Percentiles rank a stretch among this genome's conserved stretches.
Conservation (phyloP, 1,140 invertebrate genomes). For the Dendroctonus ponderosae region DNA sequence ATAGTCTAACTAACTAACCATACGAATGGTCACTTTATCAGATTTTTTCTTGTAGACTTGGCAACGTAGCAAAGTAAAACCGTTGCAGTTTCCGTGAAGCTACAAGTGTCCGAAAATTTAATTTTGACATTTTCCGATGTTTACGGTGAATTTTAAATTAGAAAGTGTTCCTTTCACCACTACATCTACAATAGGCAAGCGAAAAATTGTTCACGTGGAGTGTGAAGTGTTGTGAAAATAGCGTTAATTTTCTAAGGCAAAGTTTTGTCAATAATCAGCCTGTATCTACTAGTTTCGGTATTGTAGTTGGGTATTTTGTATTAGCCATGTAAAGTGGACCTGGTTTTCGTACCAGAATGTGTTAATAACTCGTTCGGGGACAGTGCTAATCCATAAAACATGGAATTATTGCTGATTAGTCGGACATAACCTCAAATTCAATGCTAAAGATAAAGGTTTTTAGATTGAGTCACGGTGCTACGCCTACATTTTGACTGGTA, state of each 20-base stretch:
- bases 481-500: too few relatives aligned
- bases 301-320: too few relatives aligned
- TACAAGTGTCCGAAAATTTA: conserved; percentile 35
- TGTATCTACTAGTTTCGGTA: too few relatives aligned
- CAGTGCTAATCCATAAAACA: conserved; percentile 6
- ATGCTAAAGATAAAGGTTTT: conserved; percentile 3
- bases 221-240: background rate
- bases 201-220: too few relatives aligned
- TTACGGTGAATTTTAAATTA: conserved; percentile 6
- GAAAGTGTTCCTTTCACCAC: background rate
- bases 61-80: conserved; percentile 19
- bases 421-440: conserved; percentile 26
- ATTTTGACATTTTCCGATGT: conserved; percentile 25
- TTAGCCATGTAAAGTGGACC: too few relatives aligned
- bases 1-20: too few relatives aligned
- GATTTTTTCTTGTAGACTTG: conserved; percentile 1
- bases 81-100: conserved; percentile 31
- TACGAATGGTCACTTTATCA: background rate
- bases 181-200: too few relatives aligned
- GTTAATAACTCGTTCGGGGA: too few relatives aligned
- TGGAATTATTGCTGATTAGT: conserved; percentile 4
- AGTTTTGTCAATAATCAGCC: background rate
- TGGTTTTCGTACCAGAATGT: too few relatives aligned
- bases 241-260: background rate
- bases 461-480: background rate